Evolutionary conservation across 2,113 vertebrate genomes (phyloP).

Genomic region (Prietella phreatophila): DNA sequence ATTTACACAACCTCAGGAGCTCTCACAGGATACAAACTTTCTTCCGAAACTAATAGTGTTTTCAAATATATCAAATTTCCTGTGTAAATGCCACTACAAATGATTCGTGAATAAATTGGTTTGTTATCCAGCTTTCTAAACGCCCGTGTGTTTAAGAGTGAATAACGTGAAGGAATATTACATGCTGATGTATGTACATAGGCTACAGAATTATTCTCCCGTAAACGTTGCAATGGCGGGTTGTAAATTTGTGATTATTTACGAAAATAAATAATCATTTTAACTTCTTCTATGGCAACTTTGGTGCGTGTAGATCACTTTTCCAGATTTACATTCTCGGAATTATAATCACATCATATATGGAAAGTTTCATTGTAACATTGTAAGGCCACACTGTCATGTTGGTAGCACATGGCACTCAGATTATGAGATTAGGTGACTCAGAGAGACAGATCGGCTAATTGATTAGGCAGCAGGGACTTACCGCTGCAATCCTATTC

Average conservation of each 20-base stretch:
- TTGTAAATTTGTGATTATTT: neutral
- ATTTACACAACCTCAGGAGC: neutral
- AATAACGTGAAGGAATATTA: neutral
- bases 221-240: neutral
- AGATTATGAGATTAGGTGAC: conserved; percentile 84
- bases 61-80: neutral
- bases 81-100: neutral
- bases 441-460: conserved; percentile 75
- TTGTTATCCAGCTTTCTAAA: neutral
- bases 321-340: neutral
- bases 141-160: neutral
- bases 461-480: conserved; percentile 75
- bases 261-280: neutral
- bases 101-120: neutral
- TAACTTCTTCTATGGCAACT: neutral
- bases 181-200: neutral
- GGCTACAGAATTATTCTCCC: neutral
- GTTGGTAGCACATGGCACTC: conserved; percentile 77
- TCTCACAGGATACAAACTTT: neutral
- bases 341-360: neutral
- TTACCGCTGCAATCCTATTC: conserved; percentile 74
- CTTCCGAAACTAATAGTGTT: neutral
- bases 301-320: neutral
- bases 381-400: conserved; percentile 52
- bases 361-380: neutral